Conservation (phyloP, 2,888 invertebrate genomes). For the Didymodactylos carnosus region DNA sequence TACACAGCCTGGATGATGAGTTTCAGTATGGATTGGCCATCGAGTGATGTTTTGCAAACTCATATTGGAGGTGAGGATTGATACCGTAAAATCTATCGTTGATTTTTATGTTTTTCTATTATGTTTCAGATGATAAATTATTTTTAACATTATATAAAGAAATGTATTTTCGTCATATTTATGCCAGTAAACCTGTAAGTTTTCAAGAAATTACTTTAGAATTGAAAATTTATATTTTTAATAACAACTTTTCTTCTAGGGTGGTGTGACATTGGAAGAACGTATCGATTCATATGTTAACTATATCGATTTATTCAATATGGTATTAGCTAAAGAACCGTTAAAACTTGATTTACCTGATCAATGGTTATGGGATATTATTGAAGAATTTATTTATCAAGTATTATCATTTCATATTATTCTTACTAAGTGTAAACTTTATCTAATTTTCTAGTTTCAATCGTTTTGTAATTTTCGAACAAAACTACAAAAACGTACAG, state of each 20-base stretch:
- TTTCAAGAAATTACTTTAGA: not conserved
- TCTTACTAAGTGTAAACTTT: not conserved
- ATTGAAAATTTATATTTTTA: not conserved
- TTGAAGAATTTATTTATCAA: conserved; percentile 98
- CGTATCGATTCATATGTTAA: conserved; percentile 87
- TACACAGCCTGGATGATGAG: not conserved
- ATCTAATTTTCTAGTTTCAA: conserved; percentile 35
- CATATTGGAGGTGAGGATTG: not conserved
- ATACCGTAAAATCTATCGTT: not conserved
- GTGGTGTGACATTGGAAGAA: conserved; percentile 71
- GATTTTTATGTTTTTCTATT: not conserved
- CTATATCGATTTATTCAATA: conserved; percentile 90
- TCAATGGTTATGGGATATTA: conserved; percentile 97
- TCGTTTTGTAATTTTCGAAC: conserved; percentile 55
- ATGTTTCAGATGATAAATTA: conserved; percentile 41
- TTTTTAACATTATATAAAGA: conserved; percentile 92
- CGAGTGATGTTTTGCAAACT: not conserved
- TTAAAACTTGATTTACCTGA: conserved; percentile 67
- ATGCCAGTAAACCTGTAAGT: conserved; percentile 54
- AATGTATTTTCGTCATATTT: conserved; percentile 85
- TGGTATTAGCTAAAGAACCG: conserved; percentile 65
- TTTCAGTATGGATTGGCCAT: not conserved
- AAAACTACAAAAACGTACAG: conserved; percentile 37
- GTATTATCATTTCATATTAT: too few species aligned
- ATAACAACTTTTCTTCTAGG: conserved; percentile 33